These are phyloP conservation scores for Ariopsis seemanni DNA, from an alignment of 2,113 vertebrate species.

Conservation along the genomic window DNA sequence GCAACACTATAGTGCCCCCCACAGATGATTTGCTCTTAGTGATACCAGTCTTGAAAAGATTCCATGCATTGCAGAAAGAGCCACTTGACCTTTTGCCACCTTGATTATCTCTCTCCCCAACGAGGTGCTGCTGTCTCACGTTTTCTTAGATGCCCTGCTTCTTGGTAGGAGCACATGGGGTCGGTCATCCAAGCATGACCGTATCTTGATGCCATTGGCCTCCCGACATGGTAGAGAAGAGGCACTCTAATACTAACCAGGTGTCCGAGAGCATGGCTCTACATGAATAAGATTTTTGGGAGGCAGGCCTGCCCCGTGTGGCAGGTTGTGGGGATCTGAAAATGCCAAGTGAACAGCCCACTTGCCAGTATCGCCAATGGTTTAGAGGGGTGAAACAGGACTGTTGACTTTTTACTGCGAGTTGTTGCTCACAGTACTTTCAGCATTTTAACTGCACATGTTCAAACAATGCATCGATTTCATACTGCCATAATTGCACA, in stretches of 20 bases:
- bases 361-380: background rate
- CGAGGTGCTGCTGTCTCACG: background rate
- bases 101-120: background rate
- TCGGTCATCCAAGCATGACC: background rate
- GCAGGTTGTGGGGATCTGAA: background rate
- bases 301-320: background rate
- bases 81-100: background rate
- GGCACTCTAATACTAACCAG: background rate
- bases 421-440: background rate
- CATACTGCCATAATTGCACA: background rate
- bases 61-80: background rate
- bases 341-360: background rate
- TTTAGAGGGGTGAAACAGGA: background rate
- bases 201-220: background rate
- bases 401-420: background rate
- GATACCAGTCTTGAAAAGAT: background rate
- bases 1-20: background rate
- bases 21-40: background rate
- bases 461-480: background rate
- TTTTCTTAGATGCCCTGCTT: background rate
- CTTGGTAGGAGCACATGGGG: background rate
- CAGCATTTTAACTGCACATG: background rate
- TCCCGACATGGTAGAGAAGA: background rate
- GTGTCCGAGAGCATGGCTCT: background rate
- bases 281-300: background rate